phyloP scores from a whole-genome alignment of 2,113 vertebrate species.

The Eublepharis macularius region DNA sequence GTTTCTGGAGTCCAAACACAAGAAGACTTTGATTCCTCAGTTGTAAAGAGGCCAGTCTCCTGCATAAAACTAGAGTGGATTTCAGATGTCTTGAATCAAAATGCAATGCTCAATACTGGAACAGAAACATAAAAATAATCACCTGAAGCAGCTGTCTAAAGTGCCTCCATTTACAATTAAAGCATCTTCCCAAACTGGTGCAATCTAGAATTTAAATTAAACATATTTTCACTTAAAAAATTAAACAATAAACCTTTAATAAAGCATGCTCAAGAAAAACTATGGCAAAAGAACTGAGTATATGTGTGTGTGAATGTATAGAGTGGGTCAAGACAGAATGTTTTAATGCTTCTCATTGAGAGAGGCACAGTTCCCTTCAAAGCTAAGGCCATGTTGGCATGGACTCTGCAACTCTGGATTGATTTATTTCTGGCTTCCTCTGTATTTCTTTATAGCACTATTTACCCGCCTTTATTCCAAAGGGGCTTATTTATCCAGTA shows the following conservation, averaged over 20 bases:
- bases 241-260: constrained; percentile 32
- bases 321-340: background rate
- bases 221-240: constrained; percentile 20
- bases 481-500: background rate
- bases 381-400: background rate
- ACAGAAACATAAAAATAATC: constrained; percentile 10
- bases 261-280: constrained; percentile 10
- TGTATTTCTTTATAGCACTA: too few relatives aligned
- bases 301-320: background rate
- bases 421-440: background rate
- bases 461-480: background rate
- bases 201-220: constrained; percentile 18
- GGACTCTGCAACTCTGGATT: background rate
- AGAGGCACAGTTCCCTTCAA: background rate
- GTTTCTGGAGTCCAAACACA: background rate
- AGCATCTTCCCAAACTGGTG: background rate
- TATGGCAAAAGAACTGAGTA: background rate
- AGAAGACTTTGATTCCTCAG: background rate
- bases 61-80: background rate
- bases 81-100: constrained; percentile 7
- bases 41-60: background rate
- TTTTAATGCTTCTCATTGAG: background rate
- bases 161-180: constrained; percentile 18
- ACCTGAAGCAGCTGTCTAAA: constrained; percentile 21
- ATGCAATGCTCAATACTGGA: background rate